These are phyloP conservation scores for Pachyseris speciosa DNA, from an alignment of 64 coral and sea anemone species.

Conservation along the genomic window DNA sequence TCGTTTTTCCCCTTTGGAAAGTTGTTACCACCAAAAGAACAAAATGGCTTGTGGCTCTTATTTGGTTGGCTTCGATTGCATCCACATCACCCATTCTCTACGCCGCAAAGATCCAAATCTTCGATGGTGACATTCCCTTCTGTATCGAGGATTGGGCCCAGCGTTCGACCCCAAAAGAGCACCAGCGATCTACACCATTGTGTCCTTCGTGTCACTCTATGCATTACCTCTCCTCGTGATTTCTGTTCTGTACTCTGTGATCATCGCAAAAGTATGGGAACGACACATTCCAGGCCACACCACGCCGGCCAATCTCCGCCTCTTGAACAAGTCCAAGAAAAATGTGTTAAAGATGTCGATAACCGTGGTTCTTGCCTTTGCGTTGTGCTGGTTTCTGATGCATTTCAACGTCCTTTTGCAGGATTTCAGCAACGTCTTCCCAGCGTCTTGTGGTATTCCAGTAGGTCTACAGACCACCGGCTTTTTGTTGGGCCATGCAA, in stretches of 20 bases:
- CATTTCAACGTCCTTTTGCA: slow-evolving; percentile 9
- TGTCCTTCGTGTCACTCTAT: slow-evolving; percentile 51
- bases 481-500: slow-evolving; percentile 41
- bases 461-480: neutral
- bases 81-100: slow-evolving; percentile 34
- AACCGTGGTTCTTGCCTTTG: slow-evolving; percentile 52
- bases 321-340: slow-evolving; percentile 27
- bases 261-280: slow-evolving; percentile 60
- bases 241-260: slow-evolving; percentile 46
- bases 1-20: slow-evolving; percentile 50
- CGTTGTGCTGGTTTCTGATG: slow-evolving; percentile 54
- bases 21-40: neutral
- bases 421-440: neutral
- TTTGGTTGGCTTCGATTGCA: neutral
- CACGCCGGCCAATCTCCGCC: slow-evolving; percentile 4
- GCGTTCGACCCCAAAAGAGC: slow-evolving; percentile 35
- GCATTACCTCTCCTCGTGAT: slow-evolving; percentile 44
- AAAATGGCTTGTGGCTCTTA: slow-evolving; percentile 7
- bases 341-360: slow-evolving; percentile 72
- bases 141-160: slow-evolving; percentile 53
- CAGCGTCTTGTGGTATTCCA: slow-evolving; percentile 6
- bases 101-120: neutral
- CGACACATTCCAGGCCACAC: slow-evolving; percentile 57
- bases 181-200: slow-evolving; percentile 37
- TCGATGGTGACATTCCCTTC: neutral